These are phyloP conservation scores for Odobenus rosmarus DNA, from an alignment of 2,113 vertebrate species.

Conservation along the genomic window DNA sequence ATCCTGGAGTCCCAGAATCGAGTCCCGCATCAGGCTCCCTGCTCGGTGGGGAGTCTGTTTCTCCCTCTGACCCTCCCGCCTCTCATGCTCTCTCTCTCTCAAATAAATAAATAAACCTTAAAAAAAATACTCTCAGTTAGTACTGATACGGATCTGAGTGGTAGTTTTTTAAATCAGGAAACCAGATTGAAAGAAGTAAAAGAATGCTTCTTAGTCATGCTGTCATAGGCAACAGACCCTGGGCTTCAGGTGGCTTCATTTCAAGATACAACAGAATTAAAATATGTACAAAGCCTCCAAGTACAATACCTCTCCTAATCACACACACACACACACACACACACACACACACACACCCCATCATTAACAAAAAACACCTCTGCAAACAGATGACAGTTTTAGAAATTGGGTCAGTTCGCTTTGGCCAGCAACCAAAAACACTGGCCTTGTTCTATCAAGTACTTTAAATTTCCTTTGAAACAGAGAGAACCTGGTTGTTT, in stretches of 20 bases:
- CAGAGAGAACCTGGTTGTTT: conserved; percentile 2
- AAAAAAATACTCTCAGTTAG: background rate
- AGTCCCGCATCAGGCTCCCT: too few species aligned
- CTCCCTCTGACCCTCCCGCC: too few species aligned
- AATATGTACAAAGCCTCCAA: conserved; percentile 1
- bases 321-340: background rate
- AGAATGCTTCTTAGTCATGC: background rate
- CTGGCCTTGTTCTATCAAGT: conserved; percentile 36
- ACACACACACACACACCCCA: background rate
- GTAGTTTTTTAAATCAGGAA: conserved; percentile 57
- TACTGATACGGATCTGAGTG: background rate
- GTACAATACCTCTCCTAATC: background rate
- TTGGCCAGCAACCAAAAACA: conserved; percentile 33
- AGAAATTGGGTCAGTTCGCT: conserved; percentile 63
- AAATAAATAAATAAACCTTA: too few species aligned
- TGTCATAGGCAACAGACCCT: background rate
- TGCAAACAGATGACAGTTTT: conserved; percentile 34
- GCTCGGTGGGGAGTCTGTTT: too few species aligned
- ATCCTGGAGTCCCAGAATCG: too few species aligned
- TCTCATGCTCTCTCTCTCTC: too few species aligned
- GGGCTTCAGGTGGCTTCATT: background rate
- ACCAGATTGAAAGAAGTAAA: background rate
- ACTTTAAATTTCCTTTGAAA: conserved; percentile 46
- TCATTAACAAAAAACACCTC: conserved; percentile 39
- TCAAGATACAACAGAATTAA: conserved; percentile 41